These are phyloP conservation scores for Magallana gigas DNA, from an alignment of 1,140 invertebrate genomes.

Conservation along the genomic window DNA sequence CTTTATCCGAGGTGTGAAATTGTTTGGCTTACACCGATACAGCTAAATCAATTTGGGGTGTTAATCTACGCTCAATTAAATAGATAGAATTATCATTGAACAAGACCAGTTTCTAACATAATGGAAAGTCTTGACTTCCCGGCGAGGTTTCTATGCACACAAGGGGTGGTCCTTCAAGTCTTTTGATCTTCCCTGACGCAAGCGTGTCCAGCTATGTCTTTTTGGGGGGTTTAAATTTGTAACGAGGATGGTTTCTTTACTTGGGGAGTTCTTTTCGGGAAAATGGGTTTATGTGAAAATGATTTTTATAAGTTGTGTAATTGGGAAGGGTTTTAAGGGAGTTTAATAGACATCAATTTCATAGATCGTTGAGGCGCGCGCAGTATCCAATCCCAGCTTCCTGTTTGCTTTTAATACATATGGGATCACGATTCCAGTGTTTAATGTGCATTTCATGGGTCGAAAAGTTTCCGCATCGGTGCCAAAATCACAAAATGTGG, in stretches of 20 bases:
- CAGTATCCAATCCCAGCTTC: constrained; percentile 15
- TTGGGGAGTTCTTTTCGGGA: not conserved
- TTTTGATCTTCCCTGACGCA: constrained; percentile 1
- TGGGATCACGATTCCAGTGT: not conserved
- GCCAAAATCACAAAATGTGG: constrained; percentile 23
- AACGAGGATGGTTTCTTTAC: not conserved
- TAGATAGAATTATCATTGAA: constrained; percentile 27
- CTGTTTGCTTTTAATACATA: not conserved
- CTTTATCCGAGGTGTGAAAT: constrained; percentile 21
- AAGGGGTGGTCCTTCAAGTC: not conserved
- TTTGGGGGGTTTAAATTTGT: not conserved
- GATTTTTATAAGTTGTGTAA: not conserved
- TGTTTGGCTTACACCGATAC: constrained; percentile 9
- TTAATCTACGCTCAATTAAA: constrained; percentile 24
- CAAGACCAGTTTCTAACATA: constrained; percentile 5
- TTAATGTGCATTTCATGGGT: constrained; percentile 25
- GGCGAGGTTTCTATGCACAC: not conserved
- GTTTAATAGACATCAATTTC: not conserved
- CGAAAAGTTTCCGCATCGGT: constrained; percentile 5
- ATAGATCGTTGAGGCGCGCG: not conserved
- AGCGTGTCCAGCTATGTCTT: not conserved
- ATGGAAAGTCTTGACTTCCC: not conserved
- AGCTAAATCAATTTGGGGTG: constrained; percentile 15
- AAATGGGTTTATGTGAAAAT: constrained; percentile 1
- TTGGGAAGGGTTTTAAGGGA: constrained; percentile 10